These are phyloP conservation scores for Ammodramus savannarum DNA, from an alignment of 2,113 vertebrate genomes.

Conservation along the genomic window DNA sequence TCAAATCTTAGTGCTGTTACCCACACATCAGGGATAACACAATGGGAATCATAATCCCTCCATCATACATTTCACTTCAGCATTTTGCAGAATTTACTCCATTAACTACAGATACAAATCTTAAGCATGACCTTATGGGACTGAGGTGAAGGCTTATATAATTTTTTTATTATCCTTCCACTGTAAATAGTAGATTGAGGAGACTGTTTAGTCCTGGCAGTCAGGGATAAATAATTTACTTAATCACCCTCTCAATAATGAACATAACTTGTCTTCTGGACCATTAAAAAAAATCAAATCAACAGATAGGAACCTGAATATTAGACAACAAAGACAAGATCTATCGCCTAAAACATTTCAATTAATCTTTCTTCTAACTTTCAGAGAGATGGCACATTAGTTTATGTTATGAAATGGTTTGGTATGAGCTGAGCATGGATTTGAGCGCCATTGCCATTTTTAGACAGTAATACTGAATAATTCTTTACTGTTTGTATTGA, in stretches of 20 bases:
- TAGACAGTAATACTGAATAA: neutral
- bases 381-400: neutral
- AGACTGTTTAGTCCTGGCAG: neutral
- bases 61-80: neutral
- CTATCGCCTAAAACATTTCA: neutral
- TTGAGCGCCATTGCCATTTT: neutral
- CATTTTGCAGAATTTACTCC: neutral
- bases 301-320: neutral
- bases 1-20: neutral
- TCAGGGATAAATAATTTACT: neutral
- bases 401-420: neutral
- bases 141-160: neutral
- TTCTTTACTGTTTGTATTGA: neutral
- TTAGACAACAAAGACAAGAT: neutral
- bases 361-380: fast-evolving
- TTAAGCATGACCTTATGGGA: neutral
- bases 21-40: neutral
- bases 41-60: neutral
- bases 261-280: neutral
- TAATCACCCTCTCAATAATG: neutral
- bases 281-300: neutral
- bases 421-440: neutral
- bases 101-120: neutral
- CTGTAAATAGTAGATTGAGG: neutral
- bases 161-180: neutral